Evolutionary conservation across 1,140 invertebrate species (phyloP).

Genomic region (Notospermus geniculatus): DNA sequence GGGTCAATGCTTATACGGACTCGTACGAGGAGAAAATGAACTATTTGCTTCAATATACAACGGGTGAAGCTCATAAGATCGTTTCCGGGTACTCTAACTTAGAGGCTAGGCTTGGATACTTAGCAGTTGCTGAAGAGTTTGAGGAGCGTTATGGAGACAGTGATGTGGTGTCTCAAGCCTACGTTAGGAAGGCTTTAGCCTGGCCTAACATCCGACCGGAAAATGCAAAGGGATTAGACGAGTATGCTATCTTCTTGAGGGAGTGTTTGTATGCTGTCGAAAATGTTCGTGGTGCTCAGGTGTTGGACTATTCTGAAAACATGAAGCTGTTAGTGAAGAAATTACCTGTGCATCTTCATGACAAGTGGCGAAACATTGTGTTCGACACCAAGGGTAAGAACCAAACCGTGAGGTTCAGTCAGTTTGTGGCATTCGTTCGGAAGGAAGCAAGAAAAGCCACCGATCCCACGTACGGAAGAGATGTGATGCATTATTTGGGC

Average conservation of each 20-base stretch:
- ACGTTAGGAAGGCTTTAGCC: not conserved
- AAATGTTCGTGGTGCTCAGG: not conserved
- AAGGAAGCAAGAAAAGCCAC: conserved; percentile 3
- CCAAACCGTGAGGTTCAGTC: not conserved
- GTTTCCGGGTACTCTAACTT: not conserved
- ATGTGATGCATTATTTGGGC: no score
- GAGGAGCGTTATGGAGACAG: not conserved
- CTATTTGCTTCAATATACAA: not conserved
- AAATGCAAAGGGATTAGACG: not conserved
- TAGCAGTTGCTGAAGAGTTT: not conserved
- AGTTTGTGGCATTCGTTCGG: not conserved
- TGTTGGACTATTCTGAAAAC: conserved; percentile 1
- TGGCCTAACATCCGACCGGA: not conserved
- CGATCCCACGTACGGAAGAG: conserved; percentile 1
- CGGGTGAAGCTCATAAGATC: not conserved
- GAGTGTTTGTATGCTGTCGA: conserved; percentile 3
- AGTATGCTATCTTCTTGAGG: not conserved
- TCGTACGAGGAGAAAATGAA: not conserved
- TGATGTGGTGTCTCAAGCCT: not conserved
- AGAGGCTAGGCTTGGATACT: not conserved
- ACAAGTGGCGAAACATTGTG: not conserved
- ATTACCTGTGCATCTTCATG: not conserved
- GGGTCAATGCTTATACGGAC: not conserved
- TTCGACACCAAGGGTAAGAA: not conserved
- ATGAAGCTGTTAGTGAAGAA: not conserved